Evolutionary conservation across 2,888 invertebrate genomes (phyloP), one percentile per base, ranked within the genome.

Genomic region (Steromphala cineraria): DNA sequence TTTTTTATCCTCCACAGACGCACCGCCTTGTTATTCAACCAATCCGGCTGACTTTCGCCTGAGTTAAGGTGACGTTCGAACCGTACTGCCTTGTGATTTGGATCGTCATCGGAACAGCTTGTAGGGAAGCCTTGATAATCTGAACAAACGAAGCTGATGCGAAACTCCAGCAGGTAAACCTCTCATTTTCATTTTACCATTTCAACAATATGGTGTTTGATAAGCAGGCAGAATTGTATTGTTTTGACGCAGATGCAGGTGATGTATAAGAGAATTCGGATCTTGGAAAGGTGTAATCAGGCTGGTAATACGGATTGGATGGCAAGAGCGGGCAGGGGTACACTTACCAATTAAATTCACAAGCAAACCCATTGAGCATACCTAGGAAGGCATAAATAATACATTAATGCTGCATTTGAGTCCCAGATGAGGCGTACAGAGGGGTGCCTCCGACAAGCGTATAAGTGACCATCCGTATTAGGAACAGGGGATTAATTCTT

Each of bases 301-400:
- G 71, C 71, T 40, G 31, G 71, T 71, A 36, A 71, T 71, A n/a
- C 36, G 71, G 40, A 36, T 71, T 31, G 40, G 71, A 71, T 31
- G 19, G 28, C n/a, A n/a, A 36, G 71, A 71, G 24, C 28, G 71
- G 36, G 1, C 19, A n/a, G 4, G 71, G 31, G 71, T n/a, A n/a
- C 71, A 71, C 71, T 71, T 71, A 71, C 40, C 71, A 71, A 71
- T 71, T 71, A 71, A 71, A 71, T 71, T 71, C 71, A 71, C 71
- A 71, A 31, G 36, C 71, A 71, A 71, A 40, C 40, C 71, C 40
- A 71, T 71, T 71, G 71, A 71, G 71, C 71, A 71, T 71, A 71
- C 28, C 71, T 71, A 71, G 71, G 31, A 71, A 36, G 31, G 71
- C 71, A 71, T 71, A 71, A 71, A 71, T 71, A 71, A 71, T 71